Conservation (phyloP, 2,888 invertebrate genomes). For the Ommatoiulus sabulosus region DNA sequence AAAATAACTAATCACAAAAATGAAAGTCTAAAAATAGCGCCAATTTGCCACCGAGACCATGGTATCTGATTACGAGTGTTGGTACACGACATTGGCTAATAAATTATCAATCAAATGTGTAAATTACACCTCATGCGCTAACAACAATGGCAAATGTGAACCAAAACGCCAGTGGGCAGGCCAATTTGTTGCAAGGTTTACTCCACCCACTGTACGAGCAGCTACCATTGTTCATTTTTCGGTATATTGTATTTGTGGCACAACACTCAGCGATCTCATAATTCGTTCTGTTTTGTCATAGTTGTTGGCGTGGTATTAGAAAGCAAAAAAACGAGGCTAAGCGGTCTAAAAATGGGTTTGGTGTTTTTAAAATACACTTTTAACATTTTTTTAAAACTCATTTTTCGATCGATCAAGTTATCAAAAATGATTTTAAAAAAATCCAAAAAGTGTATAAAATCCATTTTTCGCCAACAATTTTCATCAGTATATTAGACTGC, state of each 20-base stretch:
- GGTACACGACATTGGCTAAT: conserved; percentile 4
- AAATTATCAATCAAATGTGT: conserved; percentile 31
- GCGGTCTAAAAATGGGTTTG: no score
- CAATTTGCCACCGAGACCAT: background rate
- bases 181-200: background rate
- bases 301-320: no score
- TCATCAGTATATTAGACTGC: no score
- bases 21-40: background rate
- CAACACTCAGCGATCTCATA: background rate
- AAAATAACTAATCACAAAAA: background rate
- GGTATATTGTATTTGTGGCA: background rate
- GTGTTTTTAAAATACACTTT: no score
- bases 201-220: background rate
- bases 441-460: no score
- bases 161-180: background rate
- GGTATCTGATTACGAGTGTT: background rate
- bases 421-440: no score
- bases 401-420: no score
- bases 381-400: no score
- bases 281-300: no score
- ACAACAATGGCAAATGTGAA: background rate
- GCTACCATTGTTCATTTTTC: background rate
- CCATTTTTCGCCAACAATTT: no score
- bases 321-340: no score
- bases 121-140: background rate